phyloP scores from a whole-genome alignment of 1,140 invertebrate species.

The Pachyrhynchus sulphureomaculatus region DNA sequence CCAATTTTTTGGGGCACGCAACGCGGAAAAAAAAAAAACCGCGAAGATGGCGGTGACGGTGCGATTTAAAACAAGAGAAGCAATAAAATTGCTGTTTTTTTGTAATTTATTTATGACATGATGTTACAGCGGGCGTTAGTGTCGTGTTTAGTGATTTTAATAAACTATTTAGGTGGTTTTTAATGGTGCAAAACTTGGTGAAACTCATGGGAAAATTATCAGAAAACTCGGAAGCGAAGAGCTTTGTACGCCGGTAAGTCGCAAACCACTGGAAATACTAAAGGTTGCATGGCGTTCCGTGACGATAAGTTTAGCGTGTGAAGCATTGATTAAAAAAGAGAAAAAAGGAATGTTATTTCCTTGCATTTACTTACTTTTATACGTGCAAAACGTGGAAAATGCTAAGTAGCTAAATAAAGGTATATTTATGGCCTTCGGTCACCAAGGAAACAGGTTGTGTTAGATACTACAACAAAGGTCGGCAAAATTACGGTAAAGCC shows the following conservation, averaged over 20 bases:
- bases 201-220: background rate
- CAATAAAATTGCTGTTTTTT: background rate
- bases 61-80: background rate
- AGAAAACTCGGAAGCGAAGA: background rate
- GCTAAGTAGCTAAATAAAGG: constrained; percentile 25
- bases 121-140: too few relatives aligned
- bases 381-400: constrained; percentile 25
- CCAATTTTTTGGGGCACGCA: background rate
- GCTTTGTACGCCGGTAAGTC: constrained; percentile 1
- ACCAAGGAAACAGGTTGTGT: constrained; percentile 19
- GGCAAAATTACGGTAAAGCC: background rate
- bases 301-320: constrained; percentile 28
- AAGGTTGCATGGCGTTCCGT: constrained; percentile 15
- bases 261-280: constrained; percentile 11
- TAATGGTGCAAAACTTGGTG: too few relatives aligned
- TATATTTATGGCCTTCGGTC: constrained; percentile 7
- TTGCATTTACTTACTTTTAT: constrained; percentile 24
- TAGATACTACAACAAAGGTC: constrained; percentile 1
- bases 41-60: background rate
- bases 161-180: too few relatives aligned
- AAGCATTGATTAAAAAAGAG: constrained; percentile 30
- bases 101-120: too few relatives aligned
- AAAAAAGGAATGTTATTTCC: constrained; percentile 22
- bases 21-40: background rate
- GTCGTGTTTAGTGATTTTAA: too few relatives aligned